Percentiles rank a stretch among this genome's conserved stretches.
Conservation (phyloP, 1,140 invertebrate species). For the Drosophila sp. region DNA sequence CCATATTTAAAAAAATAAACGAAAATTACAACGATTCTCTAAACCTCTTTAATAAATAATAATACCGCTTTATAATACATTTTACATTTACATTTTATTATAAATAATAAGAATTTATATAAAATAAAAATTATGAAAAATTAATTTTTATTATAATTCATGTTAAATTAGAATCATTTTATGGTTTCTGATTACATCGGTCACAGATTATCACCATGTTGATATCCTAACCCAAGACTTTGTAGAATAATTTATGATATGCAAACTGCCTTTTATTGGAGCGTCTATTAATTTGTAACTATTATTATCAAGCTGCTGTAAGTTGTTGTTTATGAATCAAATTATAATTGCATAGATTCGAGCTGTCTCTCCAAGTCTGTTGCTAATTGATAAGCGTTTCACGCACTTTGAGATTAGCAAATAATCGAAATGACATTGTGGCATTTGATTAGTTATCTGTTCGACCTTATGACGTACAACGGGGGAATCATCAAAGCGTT, state of each 20-base stretch:
- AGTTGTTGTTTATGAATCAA: slow-evolving; percentile 33
- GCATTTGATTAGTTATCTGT: slow-evolving; percentile 23
- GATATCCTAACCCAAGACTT: too few relatives aligned
- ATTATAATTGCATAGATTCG: slow-evolving; percentile 25
- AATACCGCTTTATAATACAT: too few relatives aligned
- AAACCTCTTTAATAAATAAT: too few relatives aligned
- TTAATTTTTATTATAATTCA: too few relatives aligned
- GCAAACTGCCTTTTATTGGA: slow-evolving; percentile 8
- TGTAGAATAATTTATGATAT: background rate
- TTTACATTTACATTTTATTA: too few relatives aligned
- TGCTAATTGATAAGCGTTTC: background rate
- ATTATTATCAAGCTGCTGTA: slow-evolving; percentile 18
- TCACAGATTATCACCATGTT: too few relatives aligned
- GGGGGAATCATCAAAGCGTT: slow-evolving; percentile 8
- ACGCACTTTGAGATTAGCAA: background rate
- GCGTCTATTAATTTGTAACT: slow-evolving; percentile 23
- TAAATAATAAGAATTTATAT: too few relatives aligned
- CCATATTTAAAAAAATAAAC: background rate
- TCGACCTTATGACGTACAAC: slow-evolving; percentile 8
- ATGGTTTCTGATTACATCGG: too few relatives aligned
- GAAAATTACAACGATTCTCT: too few relatives aligned
- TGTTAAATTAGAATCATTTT: too few relatives aligned
- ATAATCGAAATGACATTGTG: slow-evolving; percentile 4
- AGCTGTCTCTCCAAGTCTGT: background rate
- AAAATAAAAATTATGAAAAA: too few relatives aligned